phyloP scores from a whole-genome alignment of 2,888 invertebrate genomes.

The Bimastos eiseni region DNA sequence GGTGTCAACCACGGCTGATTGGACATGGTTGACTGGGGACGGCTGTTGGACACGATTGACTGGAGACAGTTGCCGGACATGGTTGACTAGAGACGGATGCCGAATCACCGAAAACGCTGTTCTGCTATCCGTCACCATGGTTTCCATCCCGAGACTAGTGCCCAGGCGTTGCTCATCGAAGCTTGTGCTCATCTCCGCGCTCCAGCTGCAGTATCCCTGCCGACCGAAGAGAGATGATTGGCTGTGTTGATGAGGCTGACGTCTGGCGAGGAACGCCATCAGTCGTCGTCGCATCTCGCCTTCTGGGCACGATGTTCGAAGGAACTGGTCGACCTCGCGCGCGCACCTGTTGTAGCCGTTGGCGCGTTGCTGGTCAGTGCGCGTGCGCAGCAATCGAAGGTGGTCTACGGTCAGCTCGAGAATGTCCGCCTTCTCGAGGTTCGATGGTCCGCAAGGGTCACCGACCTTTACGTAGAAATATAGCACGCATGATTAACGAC shows the following conservation, averaged over 20 bases:
- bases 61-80: neutral
- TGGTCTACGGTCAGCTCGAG: conserved; percentile 31
- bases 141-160: neutral
- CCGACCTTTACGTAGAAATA: neutral
- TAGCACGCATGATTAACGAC: neutral
- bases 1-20: conserved; percentile 17
- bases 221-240: neutral
- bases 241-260: neutral
- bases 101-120: neutral
- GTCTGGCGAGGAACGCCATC: conserved; percentile 3
- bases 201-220: neutral
- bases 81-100: neutral
- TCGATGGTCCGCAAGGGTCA: neutral
- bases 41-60: neutral
- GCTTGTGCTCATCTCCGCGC: neutral
- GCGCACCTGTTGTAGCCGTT: conserved; percentile 22
- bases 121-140: neutral
- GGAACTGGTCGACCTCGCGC: conserved; percentile 18
- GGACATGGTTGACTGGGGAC: neutral
- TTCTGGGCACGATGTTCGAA: neutral
- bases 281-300: conserved; percentile 7
- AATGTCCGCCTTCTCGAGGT: conserved; percentile 31
- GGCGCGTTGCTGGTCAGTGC: conserved; percentile 9
- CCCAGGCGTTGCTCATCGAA: neutral
- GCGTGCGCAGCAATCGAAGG: conserved; percentile 28